Conservation (phyloP, 2,888 invertebrate species). For the Rhagonycha fulva region DNA sequence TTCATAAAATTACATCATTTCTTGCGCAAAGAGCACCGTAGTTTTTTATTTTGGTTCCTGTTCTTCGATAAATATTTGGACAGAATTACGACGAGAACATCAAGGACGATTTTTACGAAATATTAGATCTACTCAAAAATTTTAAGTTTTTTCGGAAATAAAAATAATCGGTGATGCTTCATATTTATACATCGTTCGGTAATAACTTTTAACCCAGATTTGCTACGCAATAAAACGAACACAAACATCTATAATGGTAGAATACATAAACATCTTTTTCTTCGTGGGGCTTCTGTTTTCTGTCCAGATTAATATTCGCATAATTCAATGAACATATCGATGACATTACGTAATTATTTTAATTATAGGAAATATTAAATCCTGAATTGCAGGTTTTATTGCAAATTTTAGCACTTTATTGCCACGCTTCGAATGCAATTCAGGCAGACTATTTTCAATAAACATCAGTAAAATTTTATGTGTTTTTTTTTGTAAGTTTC, state of each 20-base stretch:
- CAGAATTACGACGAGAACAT: background rate
- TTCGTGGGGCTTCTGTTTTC: background rate
- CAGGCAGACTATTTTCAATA: background rate
- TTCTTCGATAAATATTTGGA: background rate
- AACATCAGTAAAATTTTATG: background rate
- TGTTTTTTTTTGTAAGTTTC: no score
- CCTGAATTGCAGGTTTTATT: background rate
- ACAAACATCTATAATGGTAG: background rate
- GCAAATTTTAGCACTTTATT: background rate
- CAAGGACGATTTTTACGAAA: background rate
- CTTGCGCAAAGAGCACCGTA: background rate
- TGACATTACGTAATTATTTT: conserved; percentile 1
- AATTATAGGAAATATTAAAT: background rate
- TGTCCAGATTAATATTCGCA: background rate
- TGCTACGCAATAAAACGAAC: background rate
- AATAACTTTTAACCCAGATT: background rate
- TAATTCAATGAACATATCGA: background rate
- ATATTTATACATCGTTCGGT: background rate
- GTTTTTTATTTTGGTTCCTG: background rate
- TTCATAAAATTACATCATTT: background rate
- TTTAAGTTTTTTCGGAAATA: background rate
- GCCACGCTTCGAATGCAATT: background rate
- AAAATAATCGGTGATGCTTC: background rate
- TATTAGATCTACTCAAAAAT: background rate
- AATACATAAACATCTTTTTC: background rate